Percentiles rank a stretch among this genome's conserved stretches.
Conservation (phyloP, 1,140 invertebrate genomes). For the Drosophila orena region DNA sequence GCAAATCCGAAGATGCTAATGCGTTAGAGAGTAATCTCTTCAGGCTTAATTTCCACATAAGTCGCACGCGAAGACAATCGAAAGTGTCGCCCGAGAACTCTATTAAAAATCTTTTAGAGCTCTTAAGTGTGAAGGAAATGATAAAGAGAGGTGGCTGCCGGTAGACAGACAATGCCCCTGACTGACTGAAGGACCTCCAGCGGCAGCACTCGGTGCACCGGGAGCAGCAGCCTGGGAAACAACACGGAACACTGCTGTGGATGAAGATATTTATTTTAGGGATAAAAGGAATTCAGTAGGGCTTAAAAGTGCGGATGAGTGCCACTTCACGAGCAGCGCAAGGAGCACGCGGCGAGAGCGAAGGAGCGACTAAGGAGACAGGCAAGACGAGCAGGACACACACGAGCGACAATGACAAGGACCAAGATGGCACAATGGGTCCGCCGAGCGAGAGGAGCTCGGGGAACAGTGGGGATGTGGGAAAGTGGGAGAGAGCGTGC, state of each 20-base stretch:
- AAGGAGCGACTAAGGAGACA: constrained; percentile 36
- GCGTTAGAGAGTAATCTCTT: constrained; percentile 36
- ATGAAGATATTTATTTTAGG: constrained; percentile 84
- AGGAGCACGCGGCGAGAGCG: constrained; percentile 50
- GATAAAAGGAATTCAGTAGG: constrained; percentile 84
- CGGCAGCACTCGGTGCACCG: constrained; percentile 4
- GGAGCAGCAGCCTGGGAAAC: constrained; percentile 37
- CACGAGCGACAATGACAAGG: constrained; percentile 61
- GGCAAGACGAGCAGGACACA: constrained; percentile 57
- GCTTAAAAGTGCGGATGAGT: constrained; percentile 84
- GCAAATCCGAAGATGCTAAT: constrained; percentile 5
- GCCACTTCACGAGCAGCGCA: constrained; percentile 78
- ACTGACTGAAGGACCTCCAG: constrained; percentile 60
- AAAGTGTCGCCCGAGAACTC: constrained; percentile 82
- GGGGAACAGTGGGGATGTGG: constrained; percentile 1
- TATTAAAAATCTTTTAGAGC: constrained; percentile 82
- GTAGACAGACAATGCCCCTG: constrained; percentile 52
- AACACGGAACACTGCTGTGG: constrained; percentile 52
- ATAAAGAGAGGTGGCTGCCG: constrained; percentile 53
- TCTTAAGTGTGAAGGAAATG: constrained; percentile 64
- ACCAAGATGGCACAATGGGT: constrained; percentile 38
- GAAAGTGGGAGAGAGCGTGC: constrained; percentile 54
- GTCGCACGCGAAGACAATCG: constrained; percentile 75
- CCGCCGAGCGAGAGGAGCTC: constrained; percentile 2
- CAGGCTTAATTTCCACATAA: constrained; percentile 76